Base-by-base conservation (phyloP, 2,113 vertebrate species). In the Macroglossus sobrinus region DNA sequence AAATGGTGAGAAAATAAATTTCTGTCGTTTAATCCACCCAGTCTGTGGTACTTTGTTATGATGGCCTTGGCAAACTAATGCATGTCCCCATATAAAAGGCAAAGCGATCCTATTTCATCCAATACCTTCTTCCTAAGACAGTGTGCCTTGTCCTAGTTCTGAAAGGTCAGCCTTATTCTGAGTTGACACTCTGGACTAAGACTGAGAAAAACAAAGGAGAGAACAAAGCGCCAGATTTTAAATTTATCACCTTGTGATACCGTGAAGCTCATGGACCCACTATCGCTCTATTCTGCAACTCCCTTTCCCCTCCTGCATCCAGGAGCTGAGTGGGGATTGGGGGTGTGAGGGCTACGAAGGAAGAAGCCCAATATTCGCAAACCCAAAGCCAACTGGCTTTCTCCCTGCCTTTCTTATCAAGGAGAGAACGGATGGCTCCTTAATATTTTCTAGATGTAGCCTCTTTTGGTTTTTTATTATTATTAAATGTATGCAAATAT, bases 291-390 rank as follows among this genome's bases (percentile, higher is more conserved):
- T 53, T 66, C 59, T 43, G 76, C 1, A 38, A 26, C 13, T 66
- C 30, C 33, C 43, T 22, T 47, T 59, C 30, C 88, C 5, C 30
- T 91, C 6, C 24, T 22, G 45, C 33, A 10, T 71, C 9, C 22
- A 84, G 35, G 19, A 30, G 12, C 11, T 28, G 10, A 63, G 15
- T 19, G 28, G 35, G 24, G 26, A 5, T 33, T 14, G 5, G 63
- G n/a, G 4, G 30, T 11, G 38, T 5, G 16, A 72, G 40, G 30
- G 7, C n/a, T 14, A 0, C 1, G 4, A 16, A 5, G 21, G 81
- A 82, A 80, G 11, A 24, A 80, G 28, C 22, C 19, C 26, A 66
- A 4, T 14, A 43, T 43, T 33, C 55, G 72, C 50, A 76, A 24
- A 30, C 18, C 28, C 30, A 1, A 59, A n/a, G 66, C 35, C 22